Percentiles rank a stretch among this genome's conserved stretches.
Conservation (phyloP, 1,140 invertebrate species). For the Drosophila carrolli region DNA sequence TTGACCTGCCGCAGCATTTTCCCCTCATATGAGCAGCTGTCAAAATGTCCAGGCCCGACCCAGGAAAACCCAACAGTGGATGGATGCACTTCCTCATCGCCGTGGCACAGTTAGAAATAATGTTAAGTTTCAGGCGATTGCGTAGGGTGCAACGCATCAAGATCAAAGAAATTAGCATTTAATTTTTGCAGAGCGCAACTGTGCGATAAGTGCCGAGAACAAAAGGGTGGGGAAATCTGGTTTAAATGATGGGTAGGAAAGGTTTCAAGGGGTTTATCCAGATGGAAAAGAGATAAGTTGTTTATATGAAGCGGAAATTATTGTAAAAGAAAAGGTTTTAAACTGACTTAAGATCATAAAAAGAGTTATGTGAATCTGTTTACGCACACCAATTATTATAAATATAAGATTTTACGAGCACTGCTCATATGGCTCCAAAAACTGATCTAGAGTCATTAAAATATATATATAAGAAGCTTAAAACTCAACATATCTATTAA, state of each 20-base stretch:
- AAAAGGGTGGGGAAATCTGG: constrained; percentile 1
- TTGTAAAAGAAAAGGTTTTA: background rate
- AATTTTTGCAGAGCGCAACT: constrained; percentile 14
- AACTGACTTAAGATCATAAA: background rate
- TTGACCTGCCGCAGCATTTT: constrained; percentile 31
- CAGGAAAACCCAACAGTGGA: constrained; percentile 6
- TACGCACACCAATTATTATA: too few species aligned
- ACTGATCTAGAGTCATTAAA: too few species aligned
- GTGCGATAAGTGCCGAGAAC: constrained; percentile 3
- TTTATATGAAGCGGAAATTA: background rate
- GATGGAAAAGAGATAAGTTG: constrained; percentile 7
- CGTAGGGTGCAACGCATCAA: constrained; percentile 36
- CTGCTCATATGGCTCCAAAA: too few species aligned
- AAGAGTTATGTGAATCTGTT: too few species aligned
- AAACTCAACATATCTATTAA: too few species aligned
- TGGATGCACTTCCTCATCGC: constrained; percentile 22
- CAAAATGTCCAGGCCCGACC: constrained; percentile 38
- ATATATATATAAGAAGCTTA: too few species aligned
- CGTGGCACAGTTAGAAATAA: constrained; percentile 21
- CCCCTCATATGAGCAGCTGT: constrained; percentile 38
- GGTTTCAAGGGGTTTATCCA: constrained; percentile 12
- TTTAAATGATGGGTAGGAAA: background rate
- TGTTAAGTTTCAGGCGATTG: constrained; percentile 7
- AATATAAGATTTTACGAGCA: too few species aligned
- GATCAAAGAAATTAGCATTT: constrained; percentile 50